Percentiles rank a stretch among this genome's conserved stretches.
These are phyloP conservation scores for Cacoxenus indagator DNA, from an alignment of 2,888 invertebrate species.

Conservation along the genomic window DNA sequence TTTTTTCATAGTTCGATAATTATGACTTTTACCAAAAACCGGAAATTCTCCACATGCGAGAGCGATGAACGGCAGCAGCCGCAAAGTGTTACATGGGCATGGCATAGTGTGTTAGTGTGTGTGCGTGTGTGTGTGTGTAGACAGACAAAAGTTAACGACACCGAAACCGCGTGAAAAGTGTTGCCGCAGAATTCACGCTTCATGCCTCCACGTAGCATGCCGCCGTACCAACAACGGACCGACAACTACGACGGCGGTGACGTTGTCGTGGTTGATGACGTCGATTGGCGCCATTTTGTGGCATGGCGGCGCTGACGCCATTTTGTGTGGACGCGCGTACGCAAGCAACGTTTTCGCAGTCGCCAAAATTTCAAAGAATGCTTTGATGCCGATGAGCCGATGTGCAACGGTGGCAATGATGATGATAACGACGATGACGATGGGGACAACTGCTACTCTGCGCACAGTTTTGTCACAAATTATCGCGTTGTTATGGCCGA, in stretches of 20 bases:
- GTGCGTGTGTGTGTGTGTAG: too few species aligned
- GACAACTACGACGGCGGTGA: too few species aligned
- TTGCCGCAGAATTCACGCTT: constrained; percentile 13
- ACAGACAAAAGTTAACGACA: neutral
- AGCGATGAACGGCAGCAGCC: neutral
- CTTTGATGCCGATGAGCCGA: neutral
- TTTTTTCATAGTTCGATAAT: constrained; percentile 10
- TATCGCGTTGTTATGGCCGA: too few species aligned
- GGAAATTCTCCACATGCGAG: neutral
- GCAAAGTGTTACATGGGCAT: neutral
- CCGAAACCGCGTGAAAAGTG: neutral
- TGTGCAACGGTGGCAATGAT: neutral
- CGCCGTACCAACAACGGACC: too few species aligned
- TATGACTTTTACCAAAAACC: neutral
- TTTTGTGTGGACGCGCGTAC: neutral
- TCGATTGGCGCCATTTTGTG: constrained; percentile 7
- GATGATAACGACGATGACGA: neutral
- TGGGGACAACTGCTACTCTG: too few species aligned
- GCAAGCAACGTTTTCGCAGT: neutral
- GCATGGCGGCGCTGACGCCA: neutral
- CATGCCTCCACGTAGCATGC: too few species aligned
- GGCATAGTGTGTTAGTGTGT: too few species aligned
- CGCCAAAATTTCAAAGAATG: neutral
- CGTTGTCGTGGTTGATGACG: neutral
- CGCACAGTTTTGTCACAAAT: too few species aligned